Base-by-base conservation (phyloP, 1,140 invertebrate species). In the Tetraneura akinire region DNA sequence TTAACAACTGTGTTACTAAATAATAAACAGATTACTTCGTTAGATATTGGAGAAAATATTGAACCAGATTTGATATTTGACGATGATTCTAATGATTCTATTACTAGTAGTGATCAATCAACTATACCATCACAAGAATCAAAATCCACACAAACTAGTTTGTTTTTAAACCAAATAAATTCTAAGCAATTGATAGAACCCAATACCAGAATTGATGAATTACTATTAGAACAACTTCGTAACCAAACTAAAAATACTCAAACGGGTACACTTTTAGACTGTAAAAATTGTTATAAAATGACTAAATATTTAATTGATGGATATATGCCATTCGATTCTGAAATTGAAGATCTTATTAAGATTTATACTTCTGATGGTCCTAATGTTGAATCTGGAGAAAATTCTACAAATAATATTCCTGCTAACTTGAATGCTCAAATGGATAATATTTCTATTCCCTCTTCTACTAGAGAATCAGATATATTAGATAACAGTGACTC, bases 91-190 rank as follows among this genome's bases (percentile, higher is more conserved):
- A 11, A 49, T 71, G 26, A 37, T n/a, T 71, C 68, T 51, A 9
- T 18, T n/a, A 29, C 16, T 26, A 8, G 16, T 51, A 47, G 37
- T 74, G 11, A 60, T 57, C 32, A 78, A 78, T 60, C 55, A 76
- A 55, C 13, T 60, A 16, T n/a, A 51, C 11, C 0, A 60, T 62
- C 42, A 18, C 3, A 16, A 23, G 23, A 78, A 62, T 10, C 37
- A n/a, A 78, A 78, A 57, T 62, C 3, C 18, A 71, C 47, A 11
- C 45, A 32, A 51, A 71, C 23, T 5, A 11, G 29, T 51, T 26
- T n/a, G n/a, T 51, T 11, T 13, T 18, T 18, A 16, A n/a, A 62
- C 1, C 26, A 3, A 18, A 32, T 23, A 26, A 16, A 71, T 11
- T 16, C 26, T 6, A 21, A 71, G 26, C 45, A 37, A 26, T 71